These are phyloP conservation scores for Corythornis madagascariensis DNA, from an alignment of 2,113 vertebrate species.

Conservation along the genomic window DNA sequence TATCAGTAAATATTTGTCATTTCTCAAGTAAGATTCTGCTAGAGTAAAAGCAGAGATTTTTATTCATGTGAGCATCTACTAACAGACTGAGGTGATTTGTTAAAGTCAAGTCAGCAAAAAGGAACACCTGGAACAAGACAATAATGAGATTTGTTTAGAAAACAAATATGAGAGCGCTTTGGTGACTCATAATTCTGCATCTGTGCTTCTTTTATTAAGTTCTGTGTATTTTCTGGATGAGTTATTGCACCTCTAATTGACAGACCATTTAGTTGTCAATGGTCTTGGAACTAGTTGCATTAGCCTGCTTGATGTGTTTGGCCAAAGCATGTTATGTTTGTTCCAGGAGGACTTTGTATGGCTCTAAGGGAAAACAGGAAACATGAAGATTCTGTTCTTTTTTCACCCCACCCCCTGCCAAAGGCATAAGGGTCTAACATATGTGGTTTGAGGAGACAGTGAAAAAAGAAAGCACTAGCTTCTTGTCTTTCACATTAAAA, in stretches of 20 bases:
- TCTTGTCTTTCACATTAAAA: background rate
- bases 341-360: background rate
- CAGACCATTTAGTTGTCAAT: background rate
- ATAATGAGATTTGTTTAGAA: slow-evolving; percentile 11
- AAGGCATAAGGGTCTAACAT: background rate
- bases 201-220: background rate
- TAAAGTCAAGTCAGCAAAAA: slow-evolving; percentile 54
- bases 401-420: background rate
- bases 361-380: background rate
- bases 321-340: background rate
- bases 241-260: background rate
- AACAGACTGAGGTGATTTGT: slow-evolving; percentile 40
- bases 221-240: background rate
- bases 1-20: background rate
- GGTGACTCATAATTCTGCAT: background rate
- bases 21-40: background rate
- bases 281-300: background rate
- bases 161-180: background rate
- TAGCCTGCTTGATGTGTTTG: background rate
- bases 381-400: fast-evolving
- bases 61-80: slow-evolving; percentile 10
- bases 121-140: slow-evolving; percentile 40
- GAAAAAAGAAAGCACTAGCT: background rate
- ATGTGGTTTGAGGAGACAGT: background rate
- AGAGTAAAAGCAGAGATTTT: background rate